Evolutionary conservation across 2,797 vertebrate genomes (phyloP).

Genomic region (Lepus oiostolus): DNA sequence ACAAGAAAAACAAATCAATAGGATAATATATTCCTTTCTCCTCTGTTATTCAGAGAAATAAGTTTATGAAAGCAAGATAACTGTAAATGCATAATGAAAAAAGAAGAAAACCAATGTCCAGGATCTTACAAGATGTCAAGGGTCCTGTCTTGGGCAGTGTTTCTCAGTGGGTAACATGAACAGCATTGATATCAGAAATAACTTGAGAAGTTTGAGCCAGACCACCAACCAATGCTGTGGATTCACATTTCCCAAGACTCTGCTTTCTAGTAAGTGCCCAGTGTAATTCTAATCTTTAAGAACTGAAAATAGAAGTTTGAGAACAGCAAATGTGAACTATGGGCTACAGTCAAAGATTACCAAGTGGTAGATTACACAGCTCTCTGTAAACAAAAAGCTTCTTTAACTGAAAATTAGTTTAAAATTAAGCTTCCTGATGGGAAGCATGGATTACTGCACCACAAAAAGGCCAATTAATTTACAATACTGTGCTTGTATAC

Average conservation of each 20-base stretch:
- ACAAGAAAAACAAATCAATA: constrained; percentile 63
- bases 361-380: background rate
- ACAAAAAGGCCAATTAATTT: constrained; percentile 5
- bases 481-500: background rate
- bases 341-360: constrained; percentile 34
- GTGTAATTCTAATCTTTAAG: background rate
- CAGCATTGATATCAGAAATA: background rate
- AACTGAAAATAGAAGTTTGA: constrained; percentile 15
- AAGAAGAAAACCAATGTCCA: background rate
- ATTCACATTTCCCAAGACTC: background rate
- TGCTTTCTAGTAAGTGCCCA: background rate
- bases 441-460: background rate
- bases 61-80: background rate
- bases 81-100: background rate
- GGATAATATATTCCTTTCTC: constrained; percentile 29
- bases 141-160: background rate
- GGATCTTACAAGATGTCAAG: background rate
- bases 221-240: background rate
- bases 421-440: background rate
- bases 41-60: constrained; percentile 33
- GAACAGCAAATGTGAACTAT: background rate
- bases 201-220: background rate
- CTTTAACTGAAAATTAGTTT: constrained; percentile 18
- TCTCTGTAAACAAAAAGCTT: background rate
- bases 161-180: background rate